These are phyloP conservation scores for Drosophila parvula DNA, from an alignment of 1,140 invertebrate genomes.

Conservation along the genomic window DNA sequence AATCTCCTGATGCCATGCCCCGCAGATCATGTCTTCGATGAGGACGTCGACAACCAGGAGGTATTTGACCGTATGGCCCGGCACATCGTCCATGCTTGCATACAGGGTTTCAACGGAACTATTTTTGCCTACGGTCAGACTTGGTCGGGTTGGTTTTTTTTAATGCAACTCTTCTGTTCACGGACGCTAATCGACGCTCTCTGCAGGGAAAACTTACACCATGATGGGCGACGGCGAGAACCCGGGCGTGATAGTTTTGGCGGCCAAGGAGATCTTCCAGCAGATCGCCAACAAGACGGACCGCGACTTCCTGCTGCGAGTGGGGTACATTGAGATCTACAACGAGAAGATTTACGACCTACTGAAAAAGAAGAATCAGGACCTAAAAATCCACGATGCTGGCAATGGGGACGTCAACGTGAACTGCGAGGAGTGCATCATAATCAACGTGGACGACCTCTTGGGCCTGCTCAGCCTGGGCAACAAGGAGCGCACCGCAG, in stretches of 20 bases:
- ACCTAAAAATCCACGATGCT: constrained; percentile 88
- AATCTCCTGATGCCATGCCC: neutral
- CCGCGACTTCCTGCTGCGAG: constrained; percentile 89
- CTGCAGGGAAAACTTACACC: constrained; percentile 86
- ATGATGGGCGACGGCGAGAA: constrained; percentile 88
- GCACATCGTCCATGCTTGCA: constrained; percentile 89
- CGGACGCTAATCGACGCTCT: neutral
- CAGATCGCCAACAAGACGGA: constrained; percentile 86
- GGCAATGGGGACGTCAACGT: constrained; percentile 86
- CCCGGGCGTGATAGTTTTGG: constrained; percentile 90
- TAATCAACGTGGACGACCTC: constrained; percentile 13
- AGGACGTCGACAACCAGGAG: constrained; percentile 86
- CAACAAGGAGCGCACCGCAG: constrained; percentile 87
- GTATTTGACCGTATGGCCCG: constrained; percentile 89
- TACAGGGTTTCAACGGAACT: constrained; percentile 94
- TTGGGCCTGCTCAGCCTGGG: neutral
- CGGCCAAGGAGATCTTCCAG: constrained; percentile 89
- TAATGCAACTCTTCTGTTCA: neutral
- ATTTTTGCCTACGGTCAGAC: constrained; percentile 97
- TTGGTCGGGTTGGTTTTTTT: constrained; percentile 88
- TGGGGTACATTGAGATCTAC: constrained; percentile 92
- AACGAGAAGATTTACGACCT: constrained; percentile 92
- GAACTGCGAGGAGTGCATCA: constrained; percentile 87
- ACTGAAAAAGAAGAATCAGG: constrained; percentile 85
- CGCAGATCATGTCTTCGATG: constrained; percentile 90